A percentile compares a stretch with the other conserved stretches of the same genome.
phyloP scores from a whole-genome alignment of 2,888 invertebrate species.

The Eupeodes latifasciatus region DNA sequence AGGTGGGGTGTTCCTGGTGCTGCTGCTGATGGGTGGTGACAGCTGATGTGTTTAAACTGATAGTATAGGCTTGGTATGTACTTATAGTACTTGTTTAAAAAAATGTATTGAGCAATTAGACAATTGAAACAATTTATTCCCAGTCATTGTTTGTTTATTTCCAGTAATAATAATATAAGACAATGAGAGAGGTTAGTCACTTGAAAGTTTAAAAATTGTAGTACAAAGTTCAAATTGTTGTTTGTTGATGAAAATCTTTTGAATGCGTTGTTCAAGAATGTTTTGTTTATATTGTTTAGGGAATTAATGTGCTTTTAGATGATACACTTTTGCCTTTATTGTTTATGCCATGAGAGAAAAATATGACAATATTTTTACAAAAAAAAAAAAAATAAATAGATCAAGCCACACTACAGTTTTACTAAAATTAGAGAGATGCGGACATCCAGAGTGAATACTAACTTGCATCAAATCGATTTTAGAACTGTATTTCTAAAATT shows the following conservation, averaged over 20 bases:
- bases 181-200: slow-evolving; percentile 20
- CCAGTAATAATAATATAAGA: neutral
- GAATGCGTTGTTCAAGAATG: neutral
- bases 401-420: too few relatives aligned
- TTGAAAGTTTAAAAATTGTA: slow-evolving; percentile 4
- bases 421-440: too few relatives aligned
- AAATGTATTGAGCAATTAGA: slow-evolving; percentile 58
- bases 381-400: too few relatives aligned
- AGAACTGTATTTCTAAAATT: too few relatives aligned
- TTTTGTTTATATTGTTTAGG: too few relatives aligned
- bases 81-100: neutral
- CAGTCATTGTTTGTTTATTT: slow-evolving; percentile 38
- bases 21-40: slow-evolving; percentile 40
- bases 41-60: slow-evolving; percentile 51
- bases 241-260: neutral
- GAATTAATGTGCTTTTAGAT: too few relatives aligned
- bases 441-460: too few relatives aligned
- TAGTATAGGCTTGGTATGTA: slow-evolving; percentile 24
- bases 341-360: too few relatives aligned
- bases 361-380: too few relatives aligned
- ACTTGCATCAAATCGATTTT: too few relatives aligned
- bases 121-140: slow-evolving; percentile 45
- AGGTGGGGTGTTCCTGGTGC: neutral
- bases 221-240: neutral
- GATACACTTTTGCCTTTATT: too few relatives aligned